phyloP scores from a whole-genome alignment of 1,140 invertebrate species.

The Drosophila virilis region DNA sequence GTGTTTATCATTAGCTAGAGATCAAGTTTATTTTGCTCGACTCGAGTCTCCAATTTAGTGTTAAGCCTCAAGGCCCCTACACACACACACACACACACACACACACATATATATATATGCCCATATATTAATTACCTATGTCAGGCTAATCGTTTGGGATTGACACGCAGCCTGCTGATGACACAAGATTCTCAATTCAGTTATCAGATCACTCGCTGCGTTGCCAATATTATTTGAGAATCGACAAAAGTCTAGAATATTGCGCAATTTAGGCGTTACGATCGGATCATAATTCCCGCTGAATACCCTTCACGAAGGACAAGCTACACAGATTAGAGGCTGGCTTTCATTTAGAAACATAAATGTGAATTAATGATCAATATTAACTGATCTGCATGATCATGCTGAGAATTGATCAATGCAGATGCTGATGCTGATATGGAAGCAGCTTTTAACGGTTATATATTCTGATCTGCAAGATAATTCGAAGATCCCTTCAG shows the following conservation, averaged over 20 bases:
- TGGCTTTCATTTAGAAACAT: neutral
- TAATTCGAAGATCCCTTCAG: no score
- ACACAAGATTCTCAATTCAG: conserved; percentile 3
- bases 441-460: no score
- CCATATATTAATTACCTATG: neutral
- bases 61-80: conserved; percentile 1
- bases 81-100: neutral
- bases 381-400: no score
- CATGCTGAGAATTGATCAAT: no score
- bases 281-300: neutral
- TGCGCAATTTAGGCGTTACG: neutral
- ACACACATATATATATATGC: neutral
- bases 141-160: conserved; percentile 4
- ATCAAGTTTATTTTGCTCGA: conserved; percentile 10
- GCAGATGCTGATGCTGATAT: no score
- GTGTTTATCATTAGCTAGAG: conserved; percentile 20
- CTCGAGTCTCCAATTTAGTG: conserved; percentile 5
- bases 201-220: conserved; percentile 30
- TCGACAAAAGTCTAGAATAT: neutral
- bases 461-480: no score
- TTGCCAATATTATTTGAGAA: neutral
- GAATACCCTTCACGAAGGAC: conserved; percentile 31
- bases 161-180: conserved; percentile 2
- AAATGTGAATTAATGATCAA: no score
- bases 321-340: neutral